Evolutionary conservation across 2,888 invertebrate species (phyloP), one percentile per base, ranked within the genome.

Genomic region (Pharmacophagus antenor): DNA sequence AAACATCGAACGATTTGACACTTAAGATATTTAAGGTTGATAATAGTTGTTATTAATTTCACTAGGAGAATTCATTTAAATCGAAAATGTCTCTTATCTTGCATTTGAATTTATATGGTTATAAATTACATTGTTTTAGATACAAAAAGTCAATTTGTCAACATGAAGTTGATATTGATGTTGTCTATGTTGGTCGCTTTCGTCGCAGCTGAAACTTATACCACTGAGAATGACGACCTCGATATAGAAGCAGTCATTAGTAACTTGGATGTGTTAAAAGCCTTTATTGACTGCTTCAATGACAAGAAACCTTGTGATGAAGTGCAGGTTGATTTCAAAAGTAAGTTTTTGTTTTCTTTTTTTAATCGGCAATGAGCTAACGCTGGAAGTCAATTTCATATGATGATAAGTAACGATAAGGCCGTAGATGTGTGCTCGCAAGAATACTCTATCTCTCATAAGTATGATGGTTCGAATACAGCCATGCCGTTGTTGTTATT

Each of bases 191-290:
- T 82, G 10, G 46, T 80, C 37, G 66, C 70, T 23, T 23, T 83
- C 23, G 73, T 67, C 0, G 72, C 73, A 7, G 72, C 74, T 7
- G 79, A 79, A 18, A 74, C 67, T 2, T 88, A 87, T 63, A 76
- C 65, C 10, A 57, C 77, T 0, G 80, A 84, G 58, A 79, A 85
- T 47, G 85, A 87, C 58, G 59, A 84, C 64, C 64, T 87, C 22
- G 82, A 87, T 49, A 72, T 87, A 0, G 78, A 82, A 0, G 73
- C 66, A 0, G 64, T 85, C 5, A 68, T 80, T 0, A 66, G 63
- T 0, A 63, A 82, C 44, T 1, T 27, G 0, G 65, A 67, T 0
- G 41, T 63, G 0, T 64, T 83, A 18, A 65, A 73, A 50, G 63
- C 60, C 0, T 84, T 81, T 46, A 56, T 68, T 18, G 67, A 70